Evolutionary conservation across 2,113 vertebrate genomes (phyloP), one percentile per base, ranked within the genome.

Genomic region (Chrysochloris asiatica): DNA sequence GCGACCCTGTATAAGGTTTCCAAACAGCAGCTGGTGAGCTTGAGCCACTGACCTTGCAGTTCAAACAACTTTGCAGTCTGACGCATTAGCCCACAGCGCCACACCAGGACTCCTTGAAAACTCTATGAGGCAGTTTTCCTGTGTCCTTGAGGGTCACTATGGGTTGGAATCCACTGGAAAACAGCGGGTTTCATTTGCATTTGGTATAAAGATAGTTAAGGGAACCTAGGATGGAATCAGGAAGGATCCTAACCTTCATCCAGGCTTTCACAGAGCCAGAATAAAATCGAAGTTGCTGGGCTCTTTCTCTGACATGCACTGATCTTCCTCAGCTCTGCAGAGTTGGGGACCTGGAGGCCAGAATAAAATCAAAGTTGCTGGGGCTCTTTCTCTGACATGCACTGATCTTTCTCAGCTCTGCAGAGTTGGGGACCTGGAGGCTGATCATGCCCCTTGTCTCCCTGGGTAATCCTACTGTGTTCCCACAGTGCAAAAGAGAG

Each of bases 401-500:
- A 12, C 41, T 30, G 22, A 36, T 38, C 41, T n/a, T 14, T 47
- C 17, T 33, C 41, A 65, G 69, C 19, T 1, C 61, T 88, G 67
- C 21, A 85, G 4, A 6, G 12, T 2, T 30, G 45, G 52, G 28
- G 3, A n/a, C 13, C 9, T 21, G n/a, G n/a, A n/a, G n/a, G 26
- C 76, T n/a, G 41, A 13, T 36, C 1, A 8, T 78, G 52, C 30
- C 36, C 4, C 4, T 6, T 16, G 26, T 21, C 54, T 54, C 45
- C 30, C n/a, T 13, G 12, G 4, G 47, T 6, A 7, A 2, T 36
- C 4, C 4, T 11, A 30, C 24, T 1, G 0, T 1, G 0, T 77
- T 21, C 13, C 8, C 33, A 43, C 5, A 3, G 2, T 0, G 4
- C 6, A 19, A 22, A 38, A 26, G 47, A 7, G 19, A 79, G 9